These are phyloP conservation scores for Mycteria americana DNA, from an alignment of 2,797 vertebrate species.

Conservation along the genomic window DNA sequence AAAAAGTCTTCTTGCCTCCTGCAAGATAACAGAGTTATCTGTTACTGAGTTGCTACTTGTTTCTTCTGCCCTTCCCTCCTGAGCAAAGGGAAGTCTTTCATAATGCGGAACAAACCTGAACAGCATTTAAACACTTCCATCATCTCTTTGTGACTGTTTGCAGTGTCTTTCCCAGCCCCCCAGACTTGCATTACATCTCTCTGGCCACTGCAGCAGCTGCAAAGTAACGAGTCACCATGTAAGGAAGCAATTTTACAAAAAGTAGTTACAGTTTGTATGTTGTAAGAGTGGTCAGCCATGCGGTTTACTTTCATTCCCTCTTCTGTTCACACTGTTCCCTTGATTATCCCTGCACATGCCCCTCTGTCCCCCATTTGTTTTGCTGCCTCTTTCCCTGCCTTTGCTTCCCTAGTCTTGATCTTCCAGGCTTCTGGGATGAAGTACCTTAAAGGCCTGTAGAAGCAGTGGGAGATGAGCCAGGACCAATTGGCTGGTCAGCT, in stretches of 20 bases:
- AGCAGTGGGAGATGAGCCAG: constrained; percentile 33
- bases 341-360: not conserved
- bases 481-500: constrained; percentile 30
- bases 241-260: constrained; percentile 1
- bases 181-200: not conserved
- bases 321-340: constrained; percentile 22
- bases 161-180: not conserved
- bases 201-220: not conserved
- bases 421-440: constrained; percentile 43
- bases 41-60: not conserved
- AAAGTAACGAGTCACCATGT: not conserved
- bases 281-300: not conserved
- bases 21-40: not conserved
- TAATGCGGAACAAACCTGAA: not conserved
- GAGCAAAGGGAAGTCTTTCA: not conserved
- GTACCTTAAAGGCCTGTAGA: constrained; percentile 11
- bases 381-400: not conserved
- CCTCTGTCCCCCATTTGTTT: not conserved
- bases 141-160: not conserved
- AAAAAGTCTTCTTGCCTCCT: not conserved
- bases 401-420: constrained; percentile 23
- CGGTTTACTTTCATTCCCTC: constrained; percentile 2
- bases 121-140: not conserved
- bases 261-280: not conserved
- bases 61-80: not conserved